These are phyloP conservation scores for Drosophila punjabiensis DNA, from an alignment of 1,140 invertebrate species.

Conservation along the genomic window DNA sequence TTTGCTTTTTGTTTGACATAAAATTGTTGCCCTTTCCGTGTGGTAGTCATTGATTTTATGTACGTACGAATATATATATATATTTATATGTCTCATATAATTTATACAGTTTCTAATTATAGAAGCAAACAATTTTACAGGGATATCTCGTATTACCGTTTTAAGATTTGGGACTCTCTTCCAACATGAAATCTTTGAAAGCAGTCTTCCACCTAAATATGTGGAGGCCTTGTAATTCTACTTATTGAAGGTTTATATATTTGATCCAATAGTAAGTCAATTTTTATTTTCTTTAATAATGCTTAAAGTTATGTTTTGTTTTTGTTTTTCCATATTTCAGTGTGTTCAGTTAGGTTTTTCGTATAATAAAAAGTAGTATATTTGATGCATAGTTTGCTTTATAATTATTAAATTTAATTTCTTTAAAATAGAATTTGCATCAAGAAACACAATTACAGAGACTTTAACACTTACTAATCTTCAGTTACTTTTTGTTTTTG, in stretches of 20 bases:
- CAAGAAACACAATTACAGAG: slow-evolving; percentile 63
- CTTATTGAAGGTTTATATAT: slow-evolving; percentile 48
- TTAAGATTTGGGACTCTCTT: slow-evolving; percentile 13
- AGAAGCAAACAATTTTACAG: slow-evolving; percentile 77
- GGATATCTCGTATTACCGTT: slow-evolving; percentile 30
- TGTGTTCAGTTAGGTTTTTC: slow-evolving; percentile 53
- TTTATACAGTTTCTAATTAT: slow-evolving; percentile 80
- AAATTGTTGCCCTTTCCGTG: slow-evolving; percentile 44
- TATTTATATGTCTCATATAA: slow-evolving; percentile 54
- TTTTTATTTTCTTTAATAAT: slow-evolving; percentile 43
- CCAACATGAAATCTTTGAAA: slow-evolving; percentile 25
- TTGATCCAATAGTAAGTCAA: slow-evolving; percentile 44
- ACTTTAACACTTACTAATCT: slow-evolving; percentile 54
- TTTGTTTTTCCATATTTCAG: slow-evolving; percentile 19
- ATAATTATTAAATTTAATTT: slow-evolving; percentile 68
- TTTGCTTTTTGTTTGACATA: slow-evolving; percentile 39
- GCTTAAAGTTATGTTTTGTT: slow-evolving; percentile 43
- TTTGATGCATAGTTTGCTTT: slow-evolving; percentile 58
- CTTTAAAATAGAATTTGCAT: slow-evolving; percentile 61
- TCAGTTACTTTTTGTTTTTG: slow-evolving; percentile 31
- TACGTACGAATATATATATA: slow-evolving; percentile 48
- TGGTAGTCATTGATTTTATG: slow-evolving; percentile 32
- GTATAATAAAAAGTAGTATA: slow-evolving; percentile 55
- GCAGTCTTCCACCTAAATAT: slow-evolving; percentile 17
- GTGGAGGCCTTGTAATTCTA: slow-evolving; percentile 35